phyloP scores from a whole-genome alignment of 2,113 vertebrate species.

The Pygoscelis antarcticus region DNA sequence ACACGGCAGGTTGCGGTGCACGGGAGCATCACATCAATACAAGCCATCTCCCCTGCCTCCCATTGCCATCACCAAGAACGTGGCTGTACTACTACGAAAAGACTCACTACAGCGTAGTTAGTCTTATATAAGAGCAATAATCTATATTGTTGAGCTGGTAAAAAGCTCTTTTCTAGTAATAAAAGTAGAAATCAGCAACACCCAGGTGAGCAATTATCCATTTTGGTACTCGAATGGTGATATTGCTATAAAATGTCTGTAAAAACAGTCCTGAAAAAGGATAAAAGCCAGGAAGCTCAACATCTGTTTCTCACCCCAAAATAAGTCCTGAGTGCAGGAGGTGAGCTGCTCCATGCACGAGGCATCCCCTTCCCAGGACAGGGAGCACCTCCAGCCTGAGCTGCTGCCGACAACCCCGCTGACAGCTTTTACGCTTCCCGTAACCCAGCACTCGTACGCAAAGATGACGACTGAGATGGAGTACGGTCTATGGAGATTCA shows the following conservation, averaged over 20 bases:
- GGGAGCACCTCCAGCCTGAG: background rate
- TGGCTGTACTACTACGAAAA: background rate
- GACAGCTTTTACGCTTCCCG: background rate
- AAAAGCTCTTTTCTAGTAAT: background rate
- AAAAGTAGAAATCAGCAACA: background rate
- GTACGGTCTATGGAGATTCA: rapidly evolving
- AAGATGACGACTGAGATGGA: rapidly evolving
- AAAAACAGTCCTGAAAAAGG: background rate
- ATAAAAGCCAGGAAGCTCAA: background rate
- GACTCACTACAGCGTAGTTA: background rate
- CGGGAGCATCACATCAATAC: rapidly evolving
- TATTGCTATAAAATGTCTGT: background rate
- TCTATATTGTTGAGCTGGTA: background rate
- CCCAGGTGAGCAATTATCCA: background rate
- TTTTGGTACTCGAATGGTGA: background rate
- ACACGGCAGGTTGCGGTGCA: rapidly evolving
- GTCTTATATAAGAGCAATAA: background rate
- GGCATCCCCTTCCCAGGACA: background rate
- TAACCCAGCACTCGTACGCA: background rate
- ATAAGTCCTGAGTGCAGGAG: background rate
- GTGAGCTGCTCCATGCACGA: rapidly evolving
- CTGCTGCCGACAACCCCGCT: background rate
- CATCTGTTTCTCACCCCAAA: background rate
- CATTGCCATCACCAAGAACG: background rate
- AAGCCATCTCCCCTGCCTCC: background rate